Percentiles rank a stretch among this genome's conserved stretches.
phyloP scores from a whole-genome alignment of 2,797 vertebrate species.

The Orientallactaga sibirica region DNA sequence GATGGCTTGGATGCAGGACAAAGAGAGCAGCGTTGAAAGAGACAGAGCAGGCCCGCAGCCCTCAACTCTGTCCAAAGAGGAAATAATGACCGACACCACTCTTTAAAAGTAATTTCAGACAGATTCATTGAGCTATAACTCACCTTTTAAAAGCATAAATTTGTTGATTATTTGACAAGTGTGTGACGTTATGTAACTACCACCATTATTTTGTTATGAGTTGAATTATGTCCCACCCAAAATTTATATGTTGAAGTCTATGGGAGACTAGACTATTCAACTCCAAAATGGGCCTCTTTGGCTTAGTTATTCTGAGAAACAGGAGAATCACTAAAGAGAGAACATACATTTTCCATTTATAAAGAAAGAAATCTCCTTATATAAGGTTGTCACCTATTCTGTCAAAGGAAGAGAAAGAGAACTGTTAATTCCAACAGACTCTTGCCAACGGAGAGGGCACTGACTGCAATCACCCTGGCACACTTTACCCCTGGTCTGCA shows the following conservation, averaged over 20 bases:
- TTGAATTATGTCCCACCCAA: neutral
- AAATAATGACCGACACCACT: neutral
- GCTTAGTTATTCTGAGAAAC: neutral
- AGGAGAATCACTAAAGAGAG: neutral
- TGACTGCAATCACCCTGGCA: neutral
- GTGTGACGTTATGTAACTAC: neutral
- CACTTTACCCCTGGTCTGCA: too few relatives aligned
- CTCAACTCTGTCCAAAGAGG: neutral
- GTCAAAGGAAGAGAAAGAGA: neutral
- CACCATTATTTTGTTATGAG: neutral
- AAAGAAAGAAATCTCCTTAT: neutral
- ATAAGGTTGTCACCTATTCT: neutral
- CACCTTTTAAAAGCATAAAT: neutral
- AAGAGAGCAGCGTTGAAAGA: neutral
- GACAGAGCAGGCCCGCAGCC: neutral
- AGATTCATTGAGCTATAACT: neutral
- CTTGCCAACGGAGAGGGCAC: neutral
- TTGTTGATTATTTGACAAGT: neutral
- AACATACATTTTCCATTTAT: neutral
- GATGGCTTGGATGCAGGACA: neutral
- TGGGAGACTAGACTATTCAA: neutral
- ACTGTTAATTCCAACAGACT: neutral
- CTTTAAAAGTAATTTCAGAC: neutral
- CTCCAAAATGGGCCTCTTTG: neutral
- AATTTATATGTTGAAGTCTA: neutral